phyloP scores from a whole-genome alignment of 92 coral and sea anemone species.

The Scolanthus callimorphus region DNA sequence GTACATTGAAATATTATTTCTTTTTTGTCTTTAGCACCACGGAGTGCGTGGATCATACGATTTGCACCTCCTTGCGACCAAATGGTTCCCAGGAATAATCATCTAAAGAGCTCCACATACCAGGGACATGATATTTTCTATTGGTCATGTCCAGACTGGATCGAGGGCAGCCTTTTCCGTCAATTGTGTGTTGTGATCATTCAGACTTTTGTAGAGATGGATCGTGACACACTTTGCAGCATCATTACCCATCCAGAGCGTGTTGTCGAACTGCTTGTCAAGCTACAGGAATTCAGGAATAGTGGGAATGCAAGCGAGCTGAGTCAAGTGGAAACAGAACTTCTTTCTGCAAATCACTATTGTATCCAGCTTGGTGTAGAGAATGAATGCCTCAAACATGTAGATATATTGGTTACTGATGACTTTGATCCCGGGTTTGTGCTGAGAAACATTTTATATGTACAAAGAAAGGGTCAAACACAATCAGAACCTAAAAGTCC shows the following conservation, averaged over 20 bases:
- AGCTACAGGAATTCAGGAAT: not conserved
- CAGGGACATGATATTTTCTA: not conserved
- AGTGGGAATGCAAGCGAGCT: not conserved
- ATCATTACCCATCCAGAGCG: slow-evolving; percentile 8
- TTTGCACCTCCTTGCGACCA: too few species aligned
- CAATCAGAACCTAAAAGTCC: not conserved
- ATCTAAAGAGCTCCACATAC: too few species aligned
- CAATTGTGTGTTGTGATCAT: slow-evolving; percentile 8
- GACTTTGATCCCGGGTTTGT: slow-evolving; percentile 9
- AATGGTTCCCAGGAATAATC: too few species aligned
- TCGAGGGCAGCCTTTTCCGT: slow-evolving; percentile 4
- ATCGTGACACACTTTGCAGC: not conserved
- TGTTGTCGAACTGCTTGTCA: slow-evolving; percentile 16
- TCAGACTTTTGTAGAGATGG: slow-evolving; percentile 8
- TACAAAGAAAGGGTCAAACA: not conserved
- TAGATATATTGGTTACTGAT: slow-evolving; percentile 16
- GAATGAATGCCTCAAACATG: slow-evolving; percentile 6
- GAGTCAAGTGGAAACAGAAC: not conserved
- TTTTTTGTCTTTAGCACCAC: slow-evolving; percentile 8
- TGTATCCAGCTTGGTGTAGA: slow-evolving; percentile 2
- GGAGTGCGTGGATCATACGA: slow-evolving; percentile 22
- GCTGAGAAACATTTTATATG: slow-evolving; percentile 1
- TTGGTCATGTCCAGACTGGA: slow-evolving; percentile 30
- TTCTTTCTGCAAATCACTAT: not conserved
- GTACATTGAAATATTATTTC: too few species aligned